Percentiles rank a stretch among this genome's conserved stretches.
phyloP scores from a whole-genome alignment of 2,888 invertebrate genomes.

The Rhamnusium bicolor region DNA sequence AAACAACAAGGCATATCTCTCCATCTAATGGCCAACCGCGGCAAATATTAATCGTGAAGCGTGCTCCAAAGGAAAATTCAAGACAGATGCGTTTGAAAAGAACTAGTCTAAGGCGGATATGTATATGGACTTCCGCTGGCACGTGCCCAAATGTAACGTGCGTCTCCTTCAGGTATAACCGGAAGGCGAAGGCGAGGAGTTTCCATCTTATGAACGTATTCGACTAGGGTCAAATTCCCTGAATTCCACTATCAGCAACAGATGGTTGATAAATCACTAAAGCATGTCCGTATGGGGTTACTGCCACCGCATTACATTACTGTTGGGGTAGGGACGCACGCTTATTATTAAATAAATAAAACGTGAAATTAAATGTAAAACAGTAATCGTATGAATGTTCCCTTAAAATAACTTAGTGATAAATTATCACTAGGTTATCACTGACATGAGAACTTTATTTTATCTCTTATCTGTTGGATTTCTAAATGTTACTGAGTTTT shows the following conservation, averaged over 20 bases:
- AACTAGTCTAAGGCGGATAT: conserved; percentile 7
- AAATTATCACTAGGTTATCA: too few relatives aligned
- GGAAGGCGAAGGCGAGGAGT: conserved; percentile 14
- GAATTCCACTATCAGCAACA: conserved; percentile 48
- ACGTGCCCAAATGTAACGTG: conserved; percentile 28
- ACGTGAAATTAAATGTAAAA: too few relatives aligned
- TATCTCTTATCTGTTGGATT: too few relatives aligned
- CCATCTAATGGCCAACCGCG: background rate
- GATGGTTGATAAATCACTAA: conserved; percentile 53
- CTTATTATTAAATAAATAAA: background rate
- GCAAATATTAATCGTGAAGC: background rate
- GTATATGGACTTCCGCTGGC: conserved; percentile 28
- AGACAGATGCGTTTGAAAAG: conserved; percentile 24
- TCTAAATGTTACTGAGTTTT: too few relatives aligned
- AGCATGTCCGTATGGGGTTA: conserved; percentile 47
- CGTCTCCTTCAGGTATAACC: conserved; percentile 18
- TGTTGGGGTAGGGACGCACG: background rate
- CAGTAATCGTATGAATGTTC: too few relatives aligned
- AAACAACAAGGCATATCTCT: background rate
- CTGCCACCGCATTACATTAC: conserved; percentile 1
- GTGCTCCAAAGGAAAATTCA: background rate
- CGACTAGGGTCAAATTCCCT: background rate
- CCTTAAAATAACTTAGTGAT: too few relatives aligned
- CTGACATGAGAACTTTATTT: too few relatives aligned
- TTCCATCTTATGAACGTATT: conserved; percentile 14